Percentiles rank a stretch among this genome's conserved stretches.
phyloP scores from a whole-genome alignment of 2,113 vertebrate species.

The Himantopus leucocephalus region DNA sequence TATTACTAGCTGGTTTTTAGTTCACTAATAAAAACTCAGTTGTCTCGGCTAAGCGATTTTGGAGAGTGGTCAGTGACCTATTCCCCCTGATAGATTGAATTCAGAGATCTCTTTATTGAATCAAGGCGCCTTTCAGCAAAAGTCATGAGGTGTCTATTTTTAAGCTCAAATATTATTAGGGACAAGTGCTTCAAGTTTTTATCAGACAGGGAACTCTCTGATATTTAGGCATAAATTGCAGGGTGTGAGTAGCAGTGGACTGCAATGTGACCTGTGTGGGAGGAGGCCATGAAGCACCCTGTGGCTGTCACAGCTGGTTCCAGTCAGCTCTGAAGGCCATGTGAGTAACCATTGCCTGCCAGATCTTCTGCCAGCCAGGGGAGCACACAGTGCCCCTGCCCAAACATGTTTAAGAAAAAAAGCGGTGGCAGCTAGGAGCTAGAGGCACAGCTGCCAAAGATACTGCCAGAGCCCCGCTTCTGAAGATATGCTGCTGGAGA shows the following conservation, averaged over 20 bases:
- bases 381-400: not conserved
- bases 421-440: not conserved
- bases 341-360: not conserved
- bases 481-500: not conserved
- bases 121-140: not conserved
- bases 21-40: not conserved
- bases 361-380: not conserved
- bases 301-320: not conserved
- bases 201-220: not conserved
- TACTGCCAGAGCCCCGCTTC: fast-evolving
- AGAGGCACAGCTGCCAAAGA: not conserved
- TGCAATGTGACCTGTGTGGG: not conserved
- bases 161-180: not conserved
- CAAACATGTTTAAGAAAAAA: not conserved
- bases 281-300: not conserved
- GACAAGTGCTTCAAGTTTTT: not conserved
- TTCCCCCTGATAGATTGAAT: not conserved
- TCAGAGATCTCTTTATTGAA: not conserved
- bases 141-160: not conserved
- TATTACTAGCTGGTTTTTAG: not conserved
- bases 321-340: not conserved
- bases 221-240: not conserved
- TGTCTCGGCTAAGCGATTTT: not conserved
- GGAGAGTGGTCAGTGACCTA: not conserved
- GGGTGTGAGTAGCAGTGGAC: not conserved